A percentile compares a stretch with the other conserved stretches of the same genome.
phyloP scores from a whole-genome alignment of 2,113 vertebrate genomes.

The Coreoperca whiteheadi region DNA sequence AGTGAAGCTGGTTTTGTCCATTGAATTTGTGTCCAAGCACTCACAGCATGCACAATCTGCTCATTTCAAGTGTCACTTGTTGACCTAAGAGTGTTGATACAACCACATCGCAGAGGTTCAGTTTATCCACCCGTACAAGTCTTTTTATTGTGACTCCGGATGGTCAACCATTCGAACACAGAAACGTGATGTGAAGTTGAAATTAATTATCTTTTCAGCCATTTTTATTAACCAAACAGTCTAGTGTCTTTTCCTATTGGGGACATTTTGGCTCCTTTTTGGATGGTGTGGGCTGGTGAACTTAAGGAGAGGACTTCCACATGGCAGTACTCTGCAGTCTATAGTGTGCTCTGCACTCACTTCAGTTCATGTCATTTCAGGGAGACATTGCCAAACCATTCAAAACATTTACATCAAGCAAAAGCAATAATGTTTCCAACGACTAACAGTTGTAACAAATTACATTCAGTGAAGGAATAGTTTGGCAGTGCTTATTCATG shows the following conservation, averaged over 20 bases:
- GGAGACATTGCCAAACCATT: constrained; percentile 70
- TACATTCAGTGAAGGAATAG: constrained; percentile 51
- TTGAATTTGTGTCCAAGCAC: constrained; percentile 32
- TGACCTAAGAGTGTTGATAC: constrained; percentile 8
- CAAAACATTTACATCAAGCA: constrained; percentile 44
- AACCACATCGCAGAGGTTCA: constrained; percentile 22
- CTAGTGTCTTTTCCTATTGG: constrained; percentile 35
- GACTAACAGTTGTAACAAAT: constrained; percentile 38
- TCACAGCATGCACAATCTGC: constrained; percentile 28
- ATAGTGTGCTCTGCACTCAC: constrained; percentile 19
- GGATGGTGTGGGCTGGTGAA: not conserved
- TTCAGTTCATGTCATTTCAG: constrained; percentile 47
- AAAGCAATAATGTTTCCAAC: constrained; percentile 16
- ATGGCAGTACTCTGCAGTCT: constrained; percentile 32
- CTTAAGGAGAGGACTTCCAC: constrained; percentile 23
- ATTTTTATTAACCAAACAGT: constrained; percentile 12
- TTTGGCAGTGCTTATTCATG: constrained; percentile 63
- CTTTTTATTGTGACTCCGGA: constrained; percentile 20
- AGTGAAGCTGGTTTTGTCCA: constrained; percentile 29
- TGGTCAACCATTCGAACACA: constrained; percentile 18
- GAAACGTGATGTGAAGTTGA: constrained; percentile 4
- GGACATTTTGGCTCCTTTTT: constrained; percentile 28
- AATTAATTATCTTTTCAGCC: constrained; percentile 32
- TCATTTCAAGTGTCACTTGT: constrained; percentile 18
- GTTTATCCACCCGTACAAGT: constrained; percentile 46